Base-by-base conservation (phyloP, 2,888 invertebrate genomes). In the Nomada flava region DNA sequence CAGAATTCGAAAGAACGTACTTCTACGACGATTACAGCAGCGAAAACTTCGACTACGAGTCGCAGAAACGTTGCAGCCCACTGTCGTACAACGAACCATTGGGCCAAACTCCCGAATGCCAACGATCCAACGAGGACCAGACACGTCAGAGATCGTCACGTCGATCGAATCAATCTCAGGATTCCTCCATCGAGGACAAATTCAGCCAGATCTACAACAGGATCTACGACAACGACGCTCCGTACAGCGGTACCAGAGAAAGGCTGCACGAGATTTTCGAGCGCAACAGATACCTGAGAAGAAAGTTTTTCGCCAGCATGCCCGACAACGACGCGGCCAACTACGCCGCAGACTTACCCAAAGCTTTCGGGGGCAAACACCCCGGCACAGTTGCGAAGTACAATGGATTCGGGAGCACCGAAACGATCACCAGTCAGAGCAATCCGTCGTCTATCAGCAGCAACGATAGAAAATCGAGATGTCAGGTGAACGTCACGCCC, bases 221-320 rank as follows among this genome's bases (percentile, higher is more conserved):
- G 0, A 23, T 55, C 7, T 26, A 47, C 50, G 47, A 74, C 13
- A 36, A 44, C 26, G 67, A 74, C 57, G 10, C 72, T 36, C 42
- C 78, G n/a, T 91, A 89, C 36, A 87, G 89, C 0, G 91, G 89
- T 3, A 93, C 93, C 68, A 84, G 93, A 11, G 93, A 93, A 47
- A 90, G 92, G 36, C 84, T 93, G 3, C 93, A 92, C 79, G 93
- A 93, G 76, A 93, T 93, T 68, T 93, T 93, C 84, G 91, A 92
- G 71, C 91, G 91, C 79, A 93, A 93, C 76, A 89, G 92, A 3
- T 90, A 91, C 57, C 83, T 93, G 11, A 84, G 93, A 15, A 87
- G 91, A 13, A 91, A 92, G 69, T 93, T 93, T 76, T 93, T 93
- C 70, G 89, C 91, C 10, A 88, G 87, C 11, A 72, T 83, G 73